These are phyloP conservation scores for Apis dorsata DNA, from an alignment of 1,140 invertebrate species.

Conservation along the genomic window DNA sequence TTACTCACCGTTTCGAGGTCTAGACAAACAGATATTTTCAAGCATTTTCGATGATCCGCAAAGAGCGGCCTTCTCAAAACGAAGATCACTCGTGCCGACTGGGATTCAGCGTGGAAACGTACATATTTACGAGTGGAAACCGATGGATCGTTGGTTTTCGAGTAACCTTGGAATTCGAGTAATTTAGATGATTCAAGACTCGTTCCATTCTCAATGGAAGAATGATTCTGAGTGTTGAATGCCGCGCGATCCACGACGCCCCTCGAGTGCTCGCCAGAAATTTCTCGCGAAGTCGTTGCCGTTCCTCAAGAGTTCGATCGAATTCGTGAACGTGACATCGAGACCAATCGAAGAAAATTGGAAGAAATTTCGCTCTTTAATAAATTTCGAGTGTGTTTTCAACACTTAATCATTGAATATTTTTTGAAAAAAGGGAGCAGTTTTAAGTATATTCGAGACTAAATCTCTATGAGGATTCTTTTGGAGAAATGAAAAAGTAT, in stretches of 20 bases:
- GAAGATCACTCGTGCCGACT: conserved; percentile 27
- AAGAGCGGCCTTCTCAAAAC: conserved; percentile 10
- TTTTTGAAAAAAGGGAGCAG: too few relatives aligned
- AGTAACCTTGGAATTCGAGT: conserved; percentile 42
- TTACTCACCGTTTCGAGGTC: conserved; percentile 61
- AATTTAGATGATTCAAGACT: conserved; percentile 51
- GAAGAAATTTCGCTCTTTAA: background rate
- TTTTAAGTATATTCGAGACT: too few relatives aligned
- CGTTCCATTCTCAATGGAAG: conserved; percentile 46
- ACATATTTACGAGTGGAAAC: background rate
- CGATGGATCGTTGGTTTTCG: background rate
- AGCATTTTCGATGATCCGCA: background rate
- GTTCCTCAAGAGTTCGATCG: background rate
- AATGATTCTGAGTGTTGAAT: conserved; percentile 47
- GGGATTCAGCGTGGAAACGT: background rate
- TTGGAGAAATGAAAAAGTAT: too few relatives aligned
- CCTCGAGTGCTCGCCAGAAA: conserved; percentile 46
- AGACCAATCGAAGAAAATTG: background rate
- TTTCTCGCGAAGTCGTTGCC: conserved; percentile 28
- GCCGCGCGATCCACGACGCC: conserved; percentile 29
- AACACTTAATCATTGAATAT: too few relatives aligned
- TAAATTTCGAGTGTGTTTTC: background rate
- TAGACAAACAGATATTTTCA: conserved; percentile 63
- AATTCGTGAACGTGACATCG: background rate
- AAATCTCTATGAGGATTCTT: too few relatives aligned